Evolutionary conservation across 2,888 invertebrate genomes (phyloP).

Genomic region (Parnassius apollo): DNA sequence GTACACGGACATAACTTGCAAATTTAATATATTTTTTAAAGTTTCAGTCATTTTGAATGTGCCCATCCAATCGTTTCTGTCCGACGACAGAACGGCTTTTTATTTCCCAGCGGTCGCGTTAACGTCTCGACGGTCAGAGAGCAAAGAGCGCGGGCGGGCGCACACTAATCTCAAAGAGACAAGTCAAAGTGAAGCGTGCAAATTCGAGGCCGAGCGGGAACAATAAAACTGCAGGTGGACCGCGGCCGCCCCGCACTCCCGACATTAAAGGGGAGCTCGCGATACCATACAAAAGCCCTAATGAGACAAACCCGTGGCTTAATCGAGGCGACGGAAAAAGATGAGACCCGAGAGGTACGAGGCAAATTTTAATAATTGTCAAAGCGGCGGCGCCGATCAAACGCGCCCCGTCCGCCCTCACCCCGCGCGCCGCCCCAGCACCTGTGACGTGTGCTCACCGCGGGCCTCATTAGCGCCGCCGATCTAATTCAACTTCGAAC

Average conservation of each 20-base stretch:
- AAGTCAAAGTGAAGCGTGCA: constrained; percentile 76
- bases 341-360: constrained; percentile 75
- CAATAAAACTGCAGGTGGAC: constrained; percentile 80
- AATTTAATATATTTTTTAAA: constrained; percentile 23
- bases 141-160: constrained; percentile 48
- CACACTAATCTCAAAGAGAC: constrained; percentile 70
- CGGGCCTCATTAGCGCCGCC: constrained; percentile 78
- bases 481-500: constrained; percentile 78
- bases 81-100: constrained; percentile 30
- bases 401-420: constrained; percentile 48
- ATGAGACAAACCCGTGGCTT: constrained; percentile 81
- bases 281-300: constrained; percentile 77
- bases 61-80: constrained; percentile 16
- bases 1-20: neutral
- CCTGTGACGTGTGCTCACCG: constrained; percentile 74
- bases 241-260: constrained; percentile 54
- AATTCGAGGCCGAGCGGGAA: constrained; percentile 70
- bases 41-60: constrained; percentile 11
- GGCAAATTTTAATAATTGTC: constrained; percentile 83
- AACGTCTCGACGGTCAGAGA: constrained; percentile 38
- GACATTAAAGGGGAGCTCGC: constrained; percentile 74
- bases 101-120: constrained; percentile 30
- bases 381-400: constrained; percentile 82
- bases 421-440: constrained; percentile 38
- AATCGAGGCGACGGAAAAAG: constrained; percentile 80